A percentile compares a stretch with the other conserved stretches of the same genome.
Conservation (phyloP, 2,797 vertebrate species). For the Emydoidea blandingii region DNA sequence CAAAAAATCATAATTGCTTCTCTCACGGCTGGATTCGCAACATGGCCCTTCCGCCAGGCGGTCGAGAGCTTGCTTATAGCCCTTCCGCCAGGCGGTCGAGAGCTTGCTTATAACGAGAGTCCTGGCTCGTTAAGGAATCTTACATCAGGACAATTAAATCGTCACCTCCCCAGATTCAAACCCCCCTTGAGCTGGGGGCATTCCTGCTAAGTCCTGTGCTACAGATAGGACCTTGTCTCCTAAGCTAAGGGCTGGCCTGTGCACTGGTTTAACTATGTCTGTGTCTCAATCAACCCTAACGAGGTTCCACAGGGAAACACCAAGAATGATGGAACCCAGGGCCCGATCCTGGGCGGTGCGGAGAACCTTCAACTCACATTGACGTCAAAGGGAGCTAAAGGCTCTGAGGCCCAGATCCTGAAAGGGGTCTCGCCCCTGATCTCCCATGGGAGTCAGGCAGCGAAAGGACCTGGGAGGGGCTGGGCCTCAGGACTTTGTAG, state of each 20-base stretch:
- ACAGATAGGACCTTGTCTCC: neutral
- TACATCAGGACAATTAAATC: neutral
- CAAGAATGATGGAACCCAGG: neutral
- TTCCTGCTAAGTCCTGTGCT: neutral
- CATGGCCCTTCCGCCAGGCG: neutral
- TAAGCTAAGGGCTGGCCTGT: neutral
- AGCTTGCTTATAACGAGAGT: neutral
- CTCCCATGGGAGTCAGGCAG: too few species aligned
- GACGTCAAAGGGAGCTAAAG: fast-evolving
- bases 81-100: neutral
- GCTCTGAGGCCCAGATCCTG: neutral
- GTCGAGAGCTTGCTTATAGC: neutral
- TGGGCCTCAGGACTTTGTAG: neutral
- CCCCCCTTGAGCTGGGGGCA: neutral
- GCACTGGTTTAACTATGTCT: neutral
- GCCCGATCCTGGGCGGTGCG: neutral
- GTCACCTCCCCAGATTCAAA: neutral
- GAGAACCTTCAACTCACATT: neutral
- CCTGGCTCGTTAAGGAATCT: neutral
- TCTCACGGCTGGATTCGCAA: neutral
- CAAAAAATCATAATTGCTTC: neutral
- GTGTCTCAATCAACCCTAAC: neutral
- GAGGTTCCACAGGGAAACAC: neutral
- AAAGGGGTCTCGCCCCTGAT: neutral
- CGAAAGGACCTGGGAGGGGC: neutral